A percentile compares a stretch with the other conserved stretches of the same genome.
These are phyloP conservation scores for Phoxinus dragarum DNA, from an alignment of 2,797 vertebrate genomes.

Conservation along the genomic window DNA sequence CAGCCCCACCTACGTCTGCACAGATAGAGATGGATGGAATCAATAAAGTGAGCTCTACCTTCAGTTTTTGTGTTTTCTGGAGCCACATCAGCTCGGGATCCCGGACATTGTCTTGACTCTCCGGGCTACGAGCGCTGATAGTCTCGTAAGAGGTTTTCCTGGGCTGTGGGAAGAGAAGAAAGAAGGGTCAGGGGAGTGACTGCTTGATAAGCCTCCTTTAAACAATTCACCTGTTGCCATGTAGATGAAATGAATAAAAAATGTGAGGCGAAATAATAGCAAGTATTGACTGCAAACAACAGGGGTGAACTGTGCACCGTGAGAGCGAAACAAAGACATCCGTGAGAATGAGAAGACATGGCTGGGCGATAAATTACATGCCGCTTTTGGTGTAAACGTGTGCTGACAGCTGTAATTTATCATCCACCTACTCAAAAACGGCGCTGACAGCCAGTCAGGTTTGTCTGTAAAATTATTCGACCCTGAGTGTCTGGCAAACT, in stretches of 20 bases:
- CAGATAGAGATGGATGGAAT: constrained; percentile 57
- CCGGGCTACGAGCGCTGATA: constrained; percentile 40
- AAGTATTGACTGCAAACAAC: constrained; percentile 38
- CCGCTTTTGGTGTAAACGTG: not conserved
- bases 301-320: not conserved
- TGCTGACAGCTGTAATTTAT: constrained; percentile 8
- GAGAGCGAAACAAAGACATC: constrained; percentile 38
- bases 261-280: too few species aligned
- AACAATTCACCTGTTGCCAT: constrained; percentile 33
- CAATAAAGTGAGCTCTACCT: constrained; percentile 70
- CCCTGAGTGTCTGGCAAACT: constrained; percentile 34
- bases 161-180: constrained; percentile 39
- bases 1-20: constrained; percentile 57
- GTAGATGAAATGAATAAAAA: constrained; percentile 11
- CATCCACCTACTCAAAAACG: constrained; percentile 17
- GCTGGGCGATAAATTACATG: constrained; percentile 17
- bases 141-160: constrained; percentile 38
- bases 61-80: constrained; percentile 76
- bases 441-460: not conserved
- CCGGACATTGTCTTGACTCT: constrained; percentile 54
- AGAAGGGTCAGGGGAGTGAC: constrained; percentile 16
- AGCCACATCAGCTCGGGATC: constrained; percentile 72
- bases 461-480: constrained; percentile 13
- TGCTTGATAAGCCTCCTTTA: constrained; percentile 21
- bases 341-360: constrained; percentile 27